Evolutionary conservation across 37 sponge, comb jelly and placozoan species (phyloP).

Genomic region (Hexactinellida sp.): DNA sequence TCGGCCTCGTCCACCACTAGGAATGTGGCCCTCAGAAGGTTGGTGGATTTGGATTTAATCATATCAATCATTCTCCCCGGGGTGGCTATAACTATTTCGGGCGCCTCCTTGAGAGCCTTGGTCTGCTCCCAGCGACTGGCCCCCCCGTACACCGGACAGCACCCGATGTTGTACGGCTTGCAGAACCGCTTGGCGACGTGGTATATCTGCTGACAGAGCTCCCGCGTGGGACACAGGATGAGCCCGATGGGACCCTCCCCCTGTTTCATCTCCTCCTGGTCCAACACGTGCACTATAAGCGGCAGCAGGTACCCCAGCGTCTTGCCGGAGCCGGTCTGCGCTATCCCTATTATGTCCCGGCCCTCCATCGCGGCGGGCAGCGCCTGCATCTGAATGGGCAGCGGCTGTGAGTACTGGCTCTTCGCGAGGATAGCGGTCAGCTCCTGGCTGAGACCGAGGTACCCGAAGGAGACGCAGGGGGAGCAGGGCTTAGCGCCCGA

Average conservation of each 20-base stretch:
- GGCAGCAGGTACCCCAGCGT: conserved; percentile 88
- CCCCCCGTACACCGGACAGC: conserved; percentile 78
- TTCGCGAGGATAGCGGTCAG: conserved; percentile 61
- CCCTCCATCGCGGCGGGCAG: conserved; percentile 53
- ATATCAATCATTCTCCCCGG: conserved; percentile 93
- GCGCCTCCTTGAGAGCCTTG: conserved; percentile 73
- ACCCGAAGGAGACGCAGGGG: conserved; percentile 86
- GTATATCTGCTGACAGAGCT: conserved; percentile 97
- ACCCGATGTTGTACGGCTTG: conserved; percentile 63
- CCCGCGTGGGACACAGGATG: conserved; percentile 90
- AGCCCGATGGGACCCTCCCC: conserved; percentile 95
- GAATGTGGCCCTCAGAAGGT: conserved; percentile 68
- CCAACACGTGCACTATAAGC: conserved; percentile 70
- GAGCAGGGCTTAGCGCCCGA: conserved; percentile 57
- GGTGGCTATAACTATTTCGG: conserved; percentile 89
- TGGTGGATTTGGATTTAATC: conserved; percentile 70
- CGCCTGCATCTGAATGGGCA: conserved; percentile 82
- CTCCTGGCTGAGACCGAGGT: conserved; percentile 70
- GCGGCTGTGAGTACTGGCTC: conserved; percentile 76
- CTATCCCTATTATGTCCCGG: conserved; percentile 89
- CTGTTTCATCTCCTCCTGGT: conserved; percentile 75
- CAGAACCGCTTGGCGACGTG: conserved; percentile 75
- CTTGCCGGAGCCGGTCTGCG: conserved; percentile 96
- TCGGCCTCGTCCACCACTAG: conserved; percentile 97
- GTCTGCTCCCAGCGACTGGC: conserved; percentile 85